Evolutionary conservation across 2,113 vertebrate species (phyloP), one percentile per base, ranked within the genome.

Genomic region (Isurus oxyrinchus): DNA sequence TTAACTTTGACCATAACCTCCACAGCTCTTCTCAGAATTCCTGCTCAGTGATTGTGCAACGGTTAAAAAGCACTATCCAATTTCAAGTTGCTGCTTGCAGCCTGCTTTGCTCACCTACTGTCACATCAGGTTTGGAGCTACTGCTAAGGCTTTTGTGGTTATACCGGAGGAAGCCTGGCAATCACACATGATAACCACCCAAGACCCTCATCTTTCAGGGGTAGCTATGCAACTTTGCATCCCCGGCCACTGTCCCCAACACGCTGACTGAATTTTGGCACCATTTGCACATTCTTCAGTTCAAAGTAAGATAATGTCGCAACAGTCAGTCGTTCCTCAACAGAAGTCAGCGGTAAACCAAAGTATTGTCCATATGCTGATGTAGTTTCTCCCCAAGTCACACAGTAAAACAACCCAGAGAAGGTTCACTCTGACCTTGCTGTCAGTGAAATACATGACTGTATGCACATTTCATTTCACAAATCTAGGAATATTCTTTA

Each of bases 401-500:
- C 35, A 66, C 59, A 94, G 90, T 63, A 40, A 94, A 66, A 94
- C 59, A 66, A 66, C 59, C 57, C 31, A 63, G 59, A 63, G 35
- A 63, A 94, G 31, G 59, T 94, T 63, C 90, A 0, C 35, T 31
- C 21, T 93, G 90, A 93, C 90, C 57, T 93, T 61, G 35, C 35
- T 93, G 90, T 93, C 35, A 40, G 59, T 63, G 59, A 63, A 63
- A 63, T 94, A 23, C 59, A 23, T n/a, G 61, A 40, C n/a, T 66
- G 35, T 21, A 94, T 16, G 31, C 5, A 84, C 81, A 84, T 66
- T 63, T 23, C 35, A 44, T 19, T 63, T 84, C n/a, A 40, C 40
- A n/a, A n/a, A 7, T 94, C 90, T n/a, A 94, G 59, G 59, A 63
- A 94, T 16, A 94, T 94, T 40, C 90, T 94, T 63, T 63, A 40